Conservation (phyloP, 2,113 vertebrate species). For the Notothenia coriiceps region DNA sequence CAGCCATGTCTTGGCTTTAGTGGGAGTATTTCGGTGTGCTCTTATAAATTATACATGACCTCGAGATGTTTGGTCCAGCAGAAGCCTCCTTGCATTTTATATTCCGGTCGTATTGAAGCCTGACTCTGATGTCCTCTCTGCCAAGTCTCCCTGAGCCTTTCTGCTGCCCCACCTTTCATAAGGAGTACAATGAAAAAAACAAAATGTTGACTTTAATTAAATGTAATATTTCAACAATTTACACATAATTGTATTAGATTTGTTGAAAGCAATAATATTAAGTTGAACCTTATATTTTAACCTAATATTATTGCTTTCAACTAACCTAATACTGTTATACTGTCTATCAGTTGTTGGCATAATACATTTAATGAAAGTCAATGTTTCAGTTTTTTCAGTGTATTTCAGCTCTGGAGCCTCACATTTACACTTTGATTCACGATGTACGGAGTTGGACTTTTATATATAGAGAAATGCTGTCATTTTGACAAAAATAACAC, state of each 20-base stretch:
- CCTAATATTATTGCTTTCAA: too few species aligned
- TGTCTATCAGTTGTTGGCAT: too few species aligned
- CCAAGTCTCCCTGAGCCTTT: neutral
- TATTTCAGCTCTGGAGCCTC: neutral
- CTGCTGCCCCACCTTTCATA: neutral
- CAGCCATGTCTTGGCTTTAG: neutral
- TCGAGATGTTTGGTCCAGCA: slow-evolving; percentile 17
- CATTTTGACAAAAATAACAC: neutral
- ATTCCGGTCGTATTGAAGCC: neutral
- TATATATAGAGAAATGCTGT: neutral
- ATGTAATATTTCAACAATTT: too few species aligned
- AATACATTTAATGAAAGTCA: too few species aligned
- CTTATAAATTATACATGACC: slow-evolving; percentile 38
- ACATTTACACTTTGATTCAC: neutral
- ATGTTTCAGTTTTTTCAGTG: too few species aligned
- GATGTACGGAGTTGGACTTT: neutral
- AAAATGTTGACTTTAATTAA: too few species aligned
- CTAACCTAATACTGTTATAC: too few species aligned
- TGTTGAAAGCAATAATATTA: too few species aligned
- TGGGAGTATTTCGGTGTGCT: slow-evolving; percentile 21
- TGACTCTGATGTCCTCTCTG: neutral
- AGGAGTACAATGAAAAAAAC: too few species aligned
- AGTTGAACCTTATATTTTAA: too few species aligned
- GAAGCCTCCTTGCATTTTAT: slow-evolving; percentile 27
- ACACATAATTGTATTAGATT: too few species aligned